phyloP scores from a whole-genome alignment of 2,113 vertebrate genomes.

The Plecturocebus donacophilus region DNA sequence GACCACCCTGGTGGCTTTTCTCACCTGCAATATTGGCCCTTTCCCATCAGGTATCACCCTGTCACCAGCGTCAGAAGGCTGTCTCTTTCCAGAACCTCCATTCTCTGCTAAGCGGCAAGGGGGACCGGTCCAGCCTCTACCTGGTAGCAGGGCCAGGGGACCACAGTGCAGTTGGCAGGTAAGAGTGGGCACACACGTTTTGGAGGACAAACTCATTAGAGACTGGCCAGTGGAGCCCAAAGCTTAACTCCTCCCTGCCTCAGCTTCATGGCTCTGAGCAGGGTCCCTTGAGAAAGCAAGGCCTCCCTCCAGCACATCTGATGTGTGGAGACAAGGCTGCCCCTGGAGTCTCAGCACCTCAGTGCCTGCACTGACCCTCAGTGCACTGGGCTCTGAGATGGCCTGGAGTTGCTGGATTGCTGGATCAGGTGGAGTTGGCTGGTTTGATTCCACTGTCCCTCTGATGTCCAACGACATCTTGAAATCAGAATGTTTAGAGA shows the following conservation, averaged over 20 bases:
- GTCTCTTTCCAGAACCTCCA: conserved; percentile 92
- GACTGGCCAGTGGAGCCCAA: background rate
- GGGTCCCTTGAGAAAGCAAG: background rate
- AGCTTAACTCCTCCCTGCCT: background rate
- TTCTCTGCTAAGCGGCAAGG: conserved; percentile 86
- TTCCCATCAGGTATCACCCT: conserved; percentile 91
- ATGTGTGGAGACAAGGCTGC: background rate
- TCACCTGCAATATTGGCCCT: conserved; percentile 71
- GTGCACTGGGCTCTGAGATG: background rate
- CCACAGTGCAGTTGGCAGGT: conserved; percentile 87
- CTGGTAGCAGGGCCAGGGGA: conserved; percentile 84
- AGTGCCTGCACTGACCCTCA: background rate
- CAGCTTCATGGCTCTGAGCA: background rate
- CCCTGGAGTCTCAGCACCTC: background rate
- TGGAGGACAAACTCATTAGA: background rate
- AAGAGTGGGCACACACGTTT: background rate
- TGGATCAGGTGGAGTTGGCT: background rate
- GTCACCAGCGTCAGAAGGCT: conserved; percentile 90
- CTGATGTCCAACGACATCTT: background rate
- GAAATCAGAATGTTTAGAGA: background rate
- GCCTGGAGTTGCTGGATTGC: background rate
- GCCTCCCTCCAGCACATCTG: background rate
- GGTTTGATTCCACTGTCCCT: background rate
- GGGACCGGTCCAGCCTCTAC: conserved; percentile 88
- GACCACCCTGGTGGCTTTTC: background rate